A percentile compares a stretch with the other conserved stretches of the same genome.
These are phyloP conservation scores for Alcis repandata DNA, from an alignment of 2,888 invertebrate genomes.

Conservation along the genomic window DNA sequence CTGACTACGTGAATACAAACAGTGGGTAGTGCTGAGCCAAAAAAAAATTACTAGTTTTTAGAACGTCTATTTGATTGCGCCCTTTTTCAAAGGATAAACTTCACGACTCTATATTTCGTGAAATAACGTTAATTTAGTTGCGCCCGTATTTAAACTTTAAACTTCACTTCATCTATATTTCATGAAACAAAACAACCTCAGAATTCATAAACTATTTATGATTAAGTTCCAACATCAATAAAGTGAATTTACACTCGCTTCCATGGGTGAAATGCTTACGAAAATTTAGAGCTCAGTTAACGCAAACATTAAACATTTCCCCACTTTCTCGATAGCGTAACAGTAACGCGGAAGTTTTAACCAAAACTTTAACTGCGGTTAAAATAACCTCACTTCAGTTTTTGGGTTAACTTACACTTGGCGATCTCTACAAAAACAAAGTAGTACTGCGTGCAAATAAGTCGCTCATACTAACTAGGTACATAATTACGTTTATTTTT, in stretches of 20 bases:
- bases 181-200: no score
- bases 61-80: no score
- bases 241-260: slow-evolving; percentile 53
- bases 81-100: no score
- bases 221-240: slow-evolving; percentile 42
- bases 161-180: no score
- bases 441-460: not conserved
- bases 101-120: no score
- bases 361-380: slow-evolving; percentile 39
- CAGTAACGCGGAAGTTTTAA: slow-evolving; percentile 50
- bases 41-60: no score
- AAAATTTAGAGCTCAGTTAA: slow-evolving; percentile 58
- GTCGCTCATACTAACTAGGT: not conserved
- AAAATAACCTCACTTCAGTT: slow-evolving; percentile 29
- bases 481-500: no score
- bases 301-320: slow-evolving; percentile 56
- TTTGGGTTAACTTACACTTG: slow-evolving; percentile 22
- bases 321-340: slow-evolving; percentile 49
- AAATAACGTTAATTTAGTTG: no score
- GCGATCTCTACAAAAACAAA: not conserved
- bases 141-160: no score
- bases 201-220: not conserved
- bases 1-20: not conserved
- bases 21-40: not conserved
- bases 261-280: slow-evolving; percentile 51